These are phyloP conservation scores for Himantopus leucocephalus DNA, from an alignment of 2,113 vertebrate genomes.

Conservation along the genomic window DNA sequence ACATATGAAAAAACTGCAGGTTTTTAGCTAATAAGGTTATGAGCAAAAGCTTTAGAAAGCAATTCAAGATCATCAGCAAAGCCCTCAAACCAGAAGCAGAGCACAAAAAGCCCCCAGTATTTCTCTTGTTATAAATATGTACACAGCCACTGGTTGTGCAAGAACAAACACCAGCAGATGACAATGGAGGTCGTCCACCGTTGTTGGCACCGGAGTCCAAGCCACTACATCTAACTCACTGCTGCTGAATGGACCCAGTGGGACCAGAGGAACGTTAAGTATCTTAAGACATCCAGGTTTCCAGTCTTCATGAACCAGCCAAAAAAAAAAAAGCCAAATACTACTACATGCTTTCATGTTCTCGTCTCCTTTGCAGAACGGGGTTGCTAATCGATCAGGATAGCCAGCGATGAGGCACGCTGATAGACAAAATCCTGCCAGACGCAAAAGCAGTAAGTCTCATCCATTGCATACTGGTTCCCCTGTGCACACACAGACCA, in stretches of 20 bases:
- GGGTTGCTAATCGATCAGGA: rapidly evolving
- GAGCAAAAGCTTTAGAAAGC: neutral
- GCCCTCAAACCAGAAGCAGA: neutral
- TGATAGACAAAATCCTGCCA: neutral
- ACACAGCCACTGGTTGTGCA: no score
- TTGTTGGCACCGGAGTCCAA: neutral
- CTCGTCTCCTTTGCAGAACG: neutral
- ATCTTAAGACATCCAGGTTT: neutral
- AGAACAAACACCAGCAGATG: neutral
- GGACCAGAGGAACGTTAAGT: neutral
- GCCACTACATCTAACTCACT: neutral
- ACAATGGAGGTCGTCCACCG: neutral
- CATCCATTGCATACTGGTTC: neutral
- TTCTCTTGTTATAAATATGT: neutral
- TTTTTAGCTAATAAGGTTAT: neutral
- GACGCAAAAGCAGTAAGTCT: neutral
- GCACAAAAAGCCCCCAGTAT: neutral
- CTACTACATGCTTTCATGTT: neutral
- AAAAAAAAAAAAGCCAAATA: neutral
- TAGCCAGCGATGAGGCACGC: neutral
- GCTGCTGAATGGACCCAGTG: neutral
- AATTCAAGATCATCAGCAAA: neutral
- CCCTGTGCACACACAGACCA: rapidly evolving
- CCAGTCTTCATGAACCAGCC: neutral
- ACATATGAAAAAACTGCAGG: neutral